Evolutionary conservation across 2,113 vertebrate genomes (phyloP), one percentile per base, ranked within the genome.

Genomic region (Myrmecobius fasciatus): DNA sequence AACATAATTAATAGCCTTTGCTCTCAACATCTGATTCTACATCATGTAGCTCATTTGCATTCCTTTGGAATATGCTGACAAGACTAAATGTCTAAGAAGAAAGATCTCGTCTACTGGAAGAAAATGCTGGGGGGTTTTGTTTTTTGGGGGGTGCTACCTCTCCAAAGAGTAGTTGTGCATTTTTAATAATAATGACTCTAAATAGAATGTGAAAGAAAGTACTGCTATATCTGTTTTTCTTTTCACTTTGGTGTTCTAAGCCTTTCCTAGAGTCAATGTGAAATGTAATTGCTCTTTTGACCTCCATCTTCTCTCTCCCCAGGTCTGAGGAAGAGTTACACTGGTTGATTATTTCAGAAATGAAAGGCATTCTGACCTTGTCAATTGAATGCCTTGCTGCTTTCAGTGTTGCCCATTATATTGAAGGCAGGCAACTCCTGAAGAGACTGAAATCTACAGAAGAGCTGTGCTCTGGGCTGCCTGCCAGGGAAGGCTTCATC

Each of bases 271-370:
- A 99, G 98, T 98, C 98, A 98, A 98, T 97, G 97, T 98, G 98
- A 99, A 99, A 99, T 98, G 98, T 98, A 99, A 99, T 99, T 99
- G 99, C 98, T 99, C 99, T 98, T 99, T 99, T 99, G 98, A 99
- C 98, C 99, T 98, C 98, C 98, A 98, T 99, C 98, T 99, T 98
- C 98, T 98, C 98, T 98, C 98, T 98, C 98, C 98, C 98, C 97
- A 97, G 98, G 98, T 99, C 98, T 98, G 97, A 98, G 98, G 98
- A 99, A 99, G 98, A 98, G 98, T 98, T 98, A 98, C 98, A 98
- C 98, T 98, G 98, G 98, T 98, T 98, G 98, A 99, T 98, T 98
- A 98, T 98, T 98, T 98, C 98, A 98, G 98, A 98, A 98, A 98
- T 98, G 99, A 99, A 99, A 99, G 98, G 97, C 98, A 97, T 98